Evolutionary conservation across 2,797 vertebrate genomes (phyloP), one percentile per base, ranked within the genome.

Genomic region (Poeciliopsis gracilis): DNA sequence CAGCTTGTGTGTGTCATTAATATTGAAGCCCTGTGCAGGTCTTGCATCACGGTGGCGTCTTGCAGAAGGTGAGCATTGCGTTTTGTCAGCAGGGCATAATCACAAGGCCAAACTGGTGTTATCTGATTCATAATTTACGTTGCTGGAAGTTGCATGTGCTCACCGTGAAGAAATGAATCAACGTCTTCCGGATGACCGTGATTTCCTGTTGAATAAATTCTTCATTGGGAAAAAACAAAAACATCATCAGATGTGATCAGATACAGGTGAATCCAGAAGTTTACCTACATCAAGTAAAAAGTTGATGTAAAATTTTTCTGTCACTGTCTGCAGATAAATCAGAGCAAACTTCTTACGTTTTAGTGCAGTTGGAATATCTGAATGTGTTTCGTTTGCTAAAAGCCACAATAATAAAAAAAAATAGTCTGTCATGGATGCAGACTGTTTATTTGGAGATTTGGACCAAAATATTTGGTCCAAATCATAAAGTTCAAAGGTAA

Each of bases 51-150:
- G 70, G 59, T 41, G 9, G 80, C 73, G 57, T 82, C 49, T 49
- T 72, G 25, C 73, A 75, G 78, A 63, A 82, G 84, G 81, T 82
- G 28, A 85, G 84, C 77, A 41, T 83, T 83, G 88, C 77, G 83
- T 82, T 86, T 82, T 4, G 5, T 61, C 76, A 23, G 80, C 83
- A 59, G 83, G 75, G 82, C 75, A 74, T 78, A 80, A 83, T 72
- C 84, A 71, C 16, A 63, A 66, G 73, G 74, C 72, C 78, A 66
- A 84, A 80, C 47, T 49, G 51, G 73, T 43, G 75, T 82, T 82
- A 72, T 20, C 72, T 49, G 51, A 85, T 88, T 85, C 81, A 86
- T 87, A 72, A 90, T 87, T 86, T 73, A 85, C 66, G 36, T 36
- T 0, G 36, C 47, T 71, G 0, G 20, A 75, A 38, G 30, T 70